Evolutionary conservation across 1,140 invertebrate species (phyloP).

Genomic region (Brachionus manjavacas): DNA sequence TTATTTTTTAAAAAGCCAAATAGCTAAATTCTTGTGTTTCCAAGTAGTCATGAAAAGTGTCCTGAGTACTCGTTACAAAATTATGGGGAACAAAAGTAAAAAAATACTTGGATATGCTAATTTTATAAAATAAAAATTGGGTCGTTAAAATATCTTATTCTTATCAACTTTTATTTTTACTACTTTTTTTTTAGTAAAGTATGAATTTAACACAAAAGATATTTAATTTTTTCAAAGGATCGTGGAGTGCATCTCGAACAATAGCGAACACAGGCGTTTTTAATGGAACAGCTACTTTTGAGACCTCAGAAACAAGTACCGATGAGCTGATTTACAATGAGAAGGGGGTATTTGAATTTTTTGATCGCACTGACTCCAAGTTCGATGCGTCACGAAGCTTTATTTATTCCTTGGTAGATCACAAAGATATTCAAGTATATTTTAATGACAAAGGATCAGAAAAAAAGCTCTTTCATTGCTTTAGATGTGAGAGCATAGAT

Average conservation of each 20-base stretch:
- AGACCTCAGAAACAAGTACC: not conserved
- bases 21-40: not conserved
- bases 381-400: not conserved
- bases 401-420: not conserved
- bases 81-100: not conserved
- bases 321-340: not conserved
- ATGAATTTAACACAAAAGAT: slow-evolving; percentile 29
- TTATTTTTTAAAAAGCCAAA: not conserved
- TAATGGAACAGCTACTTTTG: not conserved
- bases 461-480: not conserved
- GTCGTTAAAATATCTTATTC: not conserved
- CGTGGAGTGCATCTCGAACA: not conserved
- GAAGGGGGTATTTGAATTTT: slow-evolving; percentile 7
- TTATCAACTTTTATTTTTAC: not conserved
- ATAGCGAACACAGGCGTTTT: not conserved
- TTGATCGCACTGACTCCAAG: not conserved
- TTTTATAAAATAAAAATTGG: not conserved
- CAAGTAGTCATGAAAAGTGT: not conserved
- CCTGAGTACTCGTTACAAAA: not conserved
- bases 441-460: not conserved
- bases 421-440: slow-evolving; percentile 23
- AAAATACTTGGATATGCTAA: not conserved
- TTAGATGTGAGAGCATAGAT: not conserved
- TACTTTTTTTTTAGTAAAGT: not conserved
- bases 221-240: slow-evolving; percentile 21